Base-by-base conservation (phyloP, 2,797 vertebrate species). In the Momotus momota region DNA sequence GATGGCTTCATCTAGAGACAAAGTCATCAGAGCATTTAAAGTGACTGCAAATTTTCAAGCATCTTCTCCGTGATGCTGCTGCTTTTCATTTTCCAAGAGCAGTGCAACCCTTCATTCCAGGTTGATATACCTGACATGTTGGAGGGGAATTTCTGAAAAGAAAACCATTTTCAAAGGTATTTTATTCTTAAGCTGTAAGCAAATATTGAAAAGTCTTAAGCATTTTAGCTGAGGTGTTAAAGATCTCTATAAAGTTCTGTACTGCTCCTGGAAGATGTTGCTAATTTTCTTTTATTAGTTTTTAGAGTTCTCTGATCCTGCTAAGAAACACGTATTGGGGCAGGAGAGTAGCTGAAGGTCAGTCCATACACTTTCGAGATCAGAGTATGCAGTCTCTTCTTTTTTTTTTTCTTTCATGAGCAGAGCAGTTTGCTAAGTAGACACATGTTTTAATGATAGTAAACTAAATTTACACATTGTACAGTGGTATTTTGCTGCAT, bases 401-500 rank as follows among this genome's bases (percentile, higher is more conserved):
- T 35, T 35, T 35, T 35, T 65, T 75, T 57, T 49, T 62, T 65
- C 40, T 60, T 72, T 29, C 26, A 31, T 41, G 80, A 97, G 90
- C 91, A 94, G 93, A 97, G 95, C 81, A 85, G 93, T 96, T 97
- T 98, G 96, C 95, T 95, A 95, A 97, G 95, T 92, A 98, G 97
- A 91, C 95, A 67, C 85, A 55, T 87, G 93, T 95, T 98, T 97
- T 97, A 96, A 97, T 95, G 97, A 96, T 92, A 91, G 95, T 93
- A 94, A 96, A 91, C 95, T 96, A 91, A 97, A 97, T 97, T 97
- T 97, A 93, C 95, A 92, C 95, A 91, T 96, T 96, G 96, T 97
- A 96, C 93, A 89, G 96, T 92, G 96, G 96, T 98, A 98, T 98
- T 98, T 98, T 97, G 94, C 96, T 96, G 95, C 97, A 96, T 98